Evolutionary conservation across 2,888 invertebrate species (phyloP), one percentile per base, ranked within the genome.

Genomic region (Hyppa rectilinea): DNA sequence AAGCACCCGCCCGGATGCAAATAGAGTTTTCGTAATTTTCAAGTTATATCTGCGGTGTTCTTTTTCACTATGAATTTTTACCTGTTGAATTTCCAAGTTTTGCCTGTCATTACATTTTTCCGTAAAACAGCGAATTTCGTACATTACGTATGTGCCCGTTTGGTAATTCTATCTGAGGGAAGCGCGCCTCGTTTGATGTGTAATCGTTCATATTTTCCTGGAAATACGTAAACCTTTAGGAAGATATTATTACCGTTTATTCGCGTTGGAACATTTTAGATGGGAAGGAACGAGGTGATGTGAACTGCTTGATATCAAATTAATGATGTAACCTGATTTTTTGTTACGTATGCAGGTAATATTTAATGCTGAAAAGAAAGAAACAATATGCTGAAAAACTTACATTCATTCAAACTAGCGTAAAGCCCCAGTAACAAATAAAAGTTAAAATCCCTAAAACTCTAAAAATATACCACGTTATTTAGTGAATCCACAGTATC

Each of bases 11-110:
- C 85, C 87, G 90, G 91, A 91, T 85, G 86, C 84, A 87, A 88
- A 88, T 84, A 87, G 86, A 88, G 87, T 88, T 89, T 89, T 87
- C 82, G 87, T 89, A 90, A 90, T 89, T 90, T 87, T 85, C 85
- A 78, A 83, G 81, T 87, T 86, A 83, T 79, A 85, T 82, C 80
- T 81, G 77, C 52, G 66, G 56, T 53, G 81, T 85, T 82, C 78
- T 73, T 79, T 75, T 47, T 34, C 36, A 70, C 69, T 68, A 64
- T 80, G 68, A 80, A 76, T 79, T 84, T 86, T 85, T 80, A 89
- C 89, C 87, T 89, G 89, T 90, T 88, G 89, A 87, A 74, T 85
- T 85, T 81, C 62, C 58, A 80, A 80, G 75, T 71, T 81, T 74
- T 65, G 56, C 47, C 49, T 69, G 43, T 36, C 50, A 66, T 55